Evolutionary conservation across 1,140 invertebrate species (phyloP).

Genomic region (Drosophila jambulina): DNA sequence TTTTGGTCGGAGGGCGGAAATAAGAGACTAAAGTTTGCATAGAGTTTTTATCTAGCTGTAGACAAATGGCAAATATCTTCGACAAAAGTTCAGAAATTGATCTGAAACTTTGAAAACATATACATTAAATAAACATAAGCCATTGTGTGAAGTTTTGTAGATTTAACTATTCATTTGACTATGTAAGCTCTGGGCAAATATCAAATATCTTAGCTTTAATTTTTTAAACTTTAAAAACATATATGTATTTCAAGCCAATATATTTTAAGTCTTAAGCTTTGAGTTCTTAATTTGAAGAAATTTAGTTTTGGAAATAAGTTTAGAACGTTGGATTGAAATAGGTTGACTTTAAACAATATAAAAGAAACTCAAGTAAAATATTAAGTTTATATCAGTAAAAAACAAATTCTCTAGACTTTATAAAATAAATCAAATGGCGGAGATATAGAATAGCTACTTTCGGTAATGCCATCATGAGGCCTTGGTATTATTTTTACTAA

Average conservation of each 20-base stretch:
- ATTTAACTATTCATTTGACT: not conserved
- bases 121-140: not conserved
- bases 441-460: not conserved
- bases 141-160: not conserved
- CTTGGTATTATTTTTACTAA: slow-evolving; percentile 14
- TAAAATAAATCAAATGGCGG: not conserved
- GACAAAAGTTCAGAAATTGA: not conserved
- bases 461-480: slow-evolving; percentile 4
- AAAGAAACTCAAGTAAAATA: not conserved
- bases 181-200: not conserved
- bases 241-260: too few relatives aligned
- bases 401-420: not conserved
- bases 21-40: not conserved
- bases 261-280: not conserved
- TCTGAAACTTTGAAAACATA: not conserved
- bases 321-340: too few relatives aligned
- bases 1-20: slow-evolving; percentile 2
- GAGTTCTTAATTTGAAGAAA: not conserved
- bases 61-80: not conserved
- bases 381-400: not conserved
- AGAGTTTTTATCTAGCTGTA: not conserved
- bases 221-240: not conserved
- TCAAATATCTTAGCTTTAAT: not conserved
- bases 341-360: too few relatives aligned
- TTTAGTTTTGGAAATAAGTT: too few relatives aligned